A percentile compares a stretch with the other conserved stretches of the same genome.
Conservation (phyloP, 1,140 invertebrate species). For the Vanessa tameamea region DNA sequence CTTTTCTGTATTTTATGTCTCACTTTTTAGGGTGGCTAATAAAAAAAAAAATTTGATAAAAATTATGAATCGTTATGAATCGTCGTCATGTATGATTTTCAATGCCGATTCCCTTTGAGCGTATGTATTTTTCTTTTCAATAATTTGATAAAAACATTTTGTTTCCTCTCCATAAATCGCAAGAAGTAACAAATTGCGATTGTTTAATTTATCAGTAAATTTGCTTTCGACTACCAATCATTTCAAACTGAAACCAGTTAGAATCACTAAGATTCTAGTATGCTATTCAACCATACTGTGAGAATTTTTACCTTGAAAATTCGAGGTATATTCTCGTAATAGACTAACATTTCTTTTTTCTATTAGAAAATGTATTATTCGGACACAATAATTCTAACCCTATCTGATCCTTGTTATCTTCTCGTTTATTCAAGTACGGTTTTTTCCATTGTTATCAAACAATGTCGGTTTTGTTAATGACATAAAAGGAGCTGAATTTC, state of each 20-base stretch:
- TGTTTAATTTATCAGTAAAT: neutral
- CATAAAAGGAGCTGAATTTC: conserved; percentile 19
- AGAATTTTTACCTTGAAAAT: neutral
- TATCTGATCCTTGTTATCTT: conserved; percentile 15
- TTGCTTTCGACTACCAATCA: neutral
- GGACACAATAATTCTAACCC: conserved; percentile 2
- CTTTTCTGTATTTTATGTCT: no score
- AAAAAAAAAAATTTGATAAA: no score
- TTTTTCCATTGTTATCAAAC: conserved; percentile 20
- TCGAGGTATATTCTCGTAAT: neutral
- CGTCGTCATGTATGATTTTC: no score
- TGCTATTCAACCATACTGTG: neutral
- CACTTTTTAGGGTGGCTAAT: no score
- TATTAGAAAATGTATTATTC: neutral
- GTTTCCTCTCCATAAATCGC: neutral
- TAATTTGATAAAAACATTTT: neutral
- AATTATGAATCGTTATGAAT: no score
- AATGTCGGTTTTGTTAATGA: conserved; percentile 23
- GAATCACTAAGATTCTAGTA: neutral
- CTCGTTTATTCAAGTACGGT: conserved; percentile 16
- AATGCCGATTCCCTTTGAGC: no score
- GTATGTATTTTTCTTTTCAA: no score
- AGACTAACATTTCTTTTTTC: neutral
- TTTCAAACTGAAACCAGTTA: neutral
- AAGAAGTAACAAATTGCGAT: neutral